Base-by-base conservation (phyloP, 2,888 invertebrate genomes). In the Dione juno region DNA sequence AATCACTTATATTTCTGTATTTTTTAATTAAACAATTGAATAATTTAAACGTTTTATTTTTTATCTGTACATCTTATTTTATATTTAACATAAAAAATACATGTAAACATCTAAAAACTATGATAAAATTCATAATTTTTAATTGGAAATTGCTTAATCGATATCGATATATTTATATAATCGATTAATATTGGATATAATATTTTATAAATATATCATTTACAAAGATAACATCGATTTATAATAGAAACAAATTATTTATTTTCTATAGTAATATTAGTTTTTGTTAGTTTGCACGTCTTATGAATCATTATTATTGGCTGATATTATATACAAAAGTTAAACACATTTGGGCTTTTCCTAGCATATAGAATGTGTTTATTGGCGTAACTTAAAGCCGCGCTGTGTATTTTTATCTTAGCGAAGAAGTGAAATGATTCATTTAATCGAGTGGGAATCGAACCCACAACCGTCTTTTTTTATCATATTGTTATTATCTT, bases 11-110 rank as follows among this genome's bases (percentile, higher is more conserved):
- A 69, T 72, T 73, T 67, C 35, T 67, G n/a, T 67, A 58, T 63
- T 52, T 69, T 65, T 58, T 64, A 75, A 76, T 75, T 75, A 76
- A 78, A 76, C 65, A 70, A 59, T 69, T 64, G 43, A 66, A 48
- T 73, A 66, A 74, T 65, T 68, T 61, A 69, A 71, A 70, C 68
- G 66, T 68, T 70, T 74, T 74, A 66, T 71, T 76, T 70, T 63
- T 71, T n/a, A n/a, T 73, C 61, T 71, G 48, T 73, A 72, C 72
- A 70, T 28, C 66, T 70, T 64, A 43, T 61, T 71, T 28, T 66
- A 53, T 69, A 71, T 70, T 54, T 45, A 48, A 52, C 48, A 19
- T 63, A 41, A 61, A 50, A 67, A 48, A 53, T 28, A 57, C 41
- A 57, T n/a, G 35, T 13, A 37, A 57, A 1, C 11, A 40, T 11